Base-by-base conservation (phyloP, 2,888 invertebrate genomes). In the Ctena decussata region DNA sequence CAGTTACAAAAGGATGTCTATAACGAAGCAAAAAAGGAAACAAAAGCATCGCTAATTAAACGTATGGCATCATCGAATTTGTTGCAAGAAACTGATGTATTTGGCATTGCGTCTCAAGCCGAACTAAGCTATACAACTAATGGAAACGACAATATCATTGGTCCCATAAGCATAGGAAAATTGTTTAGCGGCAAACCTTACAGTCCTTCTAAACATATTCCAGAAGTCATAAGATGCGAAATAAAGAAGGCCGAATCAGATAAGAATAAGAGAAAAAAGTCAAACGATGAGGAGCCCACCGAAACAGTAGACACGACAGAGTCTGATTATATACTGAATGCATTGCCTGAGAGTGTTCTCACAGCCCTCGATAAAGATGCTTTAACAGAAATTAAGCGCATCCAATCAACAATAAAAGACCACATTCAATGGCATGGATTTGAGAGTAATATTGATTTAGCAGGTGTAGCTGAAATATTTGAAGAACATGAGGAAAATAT, bases 1-100 rank as follows among this genome's bases (percentile, higher is more conserved):
- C 84, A 89, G 27, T 49, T 84, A 21, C 77, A 80, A 30, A 87
- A 85, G 44, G 85, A 84, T 39, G 80, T 82, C 1, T 85, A 69
- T 32, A 30, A 8, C 0, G 27, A 70, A 2, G 73, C 78, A 0
- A 65, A 57, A 46, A 65, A 8, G 15, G 27, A 30, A 15, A 44
- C 1, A 18, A 60, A 65, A 82, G 18, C n/a, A 24, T 53, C 53
- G 6, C 18, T 53, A n/a, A 53, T 53, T 24, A 53, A 53, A 24
- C 53, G 53, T n/a, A 53, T 53, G 53, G 18, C 24, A 15, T 15
- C n/a, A 53, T n/a, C 53, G 21, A 53, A 53, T 24, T 24, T 53
- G 53, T 24, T 53, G 53, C 53, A 53, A 53, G 53, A 53, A 24
- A 53, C 53, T n/a, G 53, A 53, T 53, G 53, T 53, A n/a, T 53